Conservation (phyloP, 2,113 vertebrate genomes). For the Nothobranchius furzeri region DNA sequence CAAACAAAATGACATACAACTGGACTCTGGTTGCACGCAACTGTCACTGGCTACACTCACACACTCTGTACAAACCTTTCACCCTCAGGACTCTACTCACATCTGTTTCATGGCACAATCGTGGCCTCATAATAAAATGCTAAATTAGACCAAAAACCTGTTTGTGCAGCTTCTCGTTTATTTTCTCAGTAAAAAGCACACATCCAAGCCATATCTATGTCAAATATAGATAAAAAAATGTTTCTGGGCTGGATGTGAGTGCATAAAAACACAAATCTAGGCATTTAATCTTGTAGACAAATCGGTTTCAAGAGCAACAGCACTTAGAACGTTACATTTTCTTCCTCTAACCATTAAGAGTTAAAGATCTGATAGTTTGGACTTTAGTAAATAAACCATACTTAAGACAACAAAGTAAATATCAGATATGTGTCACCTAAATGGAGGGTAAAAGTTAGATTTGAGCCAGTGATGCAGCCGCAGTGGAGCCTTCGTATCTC, state of each 20-base stretch:
- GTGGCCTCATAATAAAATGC: slow-evolving; percentile 38
- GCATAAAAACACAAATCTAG: neutral
- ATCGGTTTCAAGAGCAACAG: neutral
- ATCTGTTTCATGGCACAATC: slow-evolving; percentile 38
- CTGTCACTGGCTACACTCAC: slow-evolving; percentile 44
- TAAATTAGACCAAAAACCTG: slow-evolving; percentile 25
- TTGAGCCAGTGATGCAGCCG: slow-evolving; percentile 42
- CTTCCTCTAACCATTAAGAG: neutral
- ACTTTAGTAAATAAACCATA: slow-evolving; percentile 31
- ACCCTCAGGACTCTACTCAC: slow-evolving; percentile 38
- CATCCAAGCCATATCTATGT: slow-evolving; percentile 20
- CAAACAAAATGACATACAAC: slow-evolving; percentile 55
- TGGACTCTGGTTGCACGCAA: slow-evolving; percentile 22
- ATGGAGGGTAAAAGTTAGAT: slow-evolving; percentile 30
- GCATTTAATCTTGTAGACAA: neutral
- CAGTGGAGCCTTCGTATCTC: slow-evolving; percentile 50
- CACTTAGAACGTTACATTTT: slow-evolving; percentile 8
- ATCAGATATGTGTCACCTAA: slow-evolving; percentile 44
- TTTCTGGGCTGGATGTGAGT: neutral
- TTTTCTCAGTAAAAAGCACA: slow-evolving; percentile 22
- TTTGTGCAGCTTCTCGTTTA: slow-evolving; percentile 36
- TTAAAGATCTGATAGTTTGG: slow-evolving; percentile 19
- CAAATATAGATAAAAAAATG: slow-evolving; percentile 8
- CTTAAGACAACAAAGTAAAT: slow-evolving; percentile 42
- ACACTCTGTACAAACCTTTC: slow-evolving; percentile 40